Conservation (phyloP, 2,797 vertebrate genomes). For the Acrocephalus scirpaceus region DNA sequence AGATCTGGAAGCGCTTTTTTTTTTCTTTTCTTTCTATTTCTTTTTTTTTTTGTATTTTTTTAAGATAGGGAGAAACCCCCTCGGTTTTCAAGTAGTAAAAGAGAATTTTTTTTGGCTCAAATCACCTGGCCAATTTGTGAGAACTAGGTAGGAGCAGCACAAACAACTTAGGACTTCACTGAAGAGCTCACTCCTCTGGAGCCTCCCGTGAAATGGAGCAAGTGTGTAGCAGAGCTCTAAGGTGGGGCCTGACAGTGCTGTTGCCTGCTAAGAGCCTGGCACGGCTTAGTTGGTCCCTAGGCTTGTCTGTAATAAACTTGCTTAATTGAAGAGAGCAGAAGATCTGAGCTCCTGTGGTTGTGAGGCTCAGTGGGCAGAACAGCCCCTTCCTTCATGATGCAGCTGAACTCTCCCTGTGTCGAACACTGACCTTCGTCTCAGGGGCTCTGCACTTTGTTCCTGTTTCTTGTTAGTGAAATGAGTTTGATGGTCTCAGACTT, state of each 20-base stretch:
- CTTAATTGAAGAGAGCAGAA: background rate
- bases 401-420: background rate
- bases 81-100: background rate
- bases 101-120: background rate
- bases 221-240: background rate
- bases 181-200: background rate
- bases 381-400: background rate
- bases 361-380: background rate
- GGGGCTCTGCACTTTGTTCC: slow-evolving; percentile 48
- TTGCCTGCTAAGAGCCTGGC: background rate
- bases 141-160: background rate
- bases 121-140: background rate
- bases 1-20: background rate
- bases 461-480: slow-evolving; percentile 71
- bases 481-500: slow-evolving; percentile 64
- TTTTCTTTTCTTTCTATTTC: background rate
- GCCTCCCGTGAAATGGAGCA: background rate
- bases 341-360: background rate
- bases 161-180: background rate
- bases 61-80: background rate
- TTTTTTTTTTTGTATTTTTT: background rate
- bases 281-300: background rate
- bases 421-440: slow-evolving; percentile 37
- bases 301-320: background rate
- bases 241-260: background rate